A percentile compares a stretch with the other conserved stretches of the same genome.
phyloP scores from a whole-genome alignment of 1,140 invertebrate species.

The Camponotus floridanus region DNA sequence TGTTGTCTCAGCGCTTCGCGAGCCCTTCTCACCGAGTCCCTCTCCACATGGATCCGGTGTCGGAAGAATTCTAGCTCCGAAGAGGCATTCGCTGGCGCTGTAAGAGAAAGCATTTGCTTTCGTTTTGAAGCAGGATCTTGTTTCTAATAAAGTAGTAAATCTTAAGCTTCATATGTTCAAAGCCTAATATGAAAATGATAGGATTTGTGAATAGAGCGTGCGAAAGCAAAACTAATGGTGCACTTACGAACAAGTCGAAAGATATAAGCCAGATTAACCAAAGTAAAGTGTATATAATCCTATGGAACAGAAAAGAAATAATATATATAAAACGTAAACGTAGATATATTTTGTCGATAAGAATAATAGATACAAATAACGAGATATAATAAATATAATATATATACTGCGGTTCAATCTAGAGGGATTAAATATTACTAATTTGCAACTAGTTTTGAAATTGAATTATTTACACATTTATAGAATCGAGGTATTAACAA shows the following conservation, averaged over 20 bases:
- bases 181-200: background rate
- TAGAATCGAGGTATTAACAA: background rate
- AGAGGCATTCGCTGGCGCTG: slow-evolving; percentile 83
- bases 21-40: slow-evolving; percentile 91
- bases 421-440: background rate
- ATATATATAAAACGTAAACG: slow-evolving; percentile 11
- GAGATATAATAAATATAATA: background rate
- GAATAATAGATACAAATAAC: slow-evolving; percentile 19
- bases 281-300: slow-evolving; percentile 75
- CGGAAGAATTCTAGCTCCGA: slow-evolving; percentile 93
- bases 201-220: slow-evolving; percentile 27
- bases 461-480: slow-evolving; percentile 14
- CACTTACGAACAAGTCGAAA: slow-evolving; percentile 63
- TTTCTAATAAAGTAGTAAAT: background rate
- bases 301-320: slow-evolving; percentile 48
- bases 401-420: background rate
- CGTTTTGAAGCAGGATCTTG: slow-evolving; percentile 19
- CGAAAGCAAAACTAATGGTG: slow-evolving; percentile 57
- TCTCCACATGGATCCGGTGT: slow-evolving; percentile 92
- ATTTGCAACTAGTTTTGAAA: background rate
- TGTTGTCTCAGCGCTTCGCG: slow-evolving; percentile 89
- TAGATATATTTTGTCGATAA: background rate
- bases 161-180: slow-evolving; percentile 11
- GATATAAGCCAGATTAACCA: slow-evolving; percentile 63
- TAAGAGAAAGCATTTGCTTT: slow-evolving; percentile 65